phyloP scores from a whole-genome alignment of 2,113 vertebrate genomes.

The Platysternon megacephalum region DNA sequence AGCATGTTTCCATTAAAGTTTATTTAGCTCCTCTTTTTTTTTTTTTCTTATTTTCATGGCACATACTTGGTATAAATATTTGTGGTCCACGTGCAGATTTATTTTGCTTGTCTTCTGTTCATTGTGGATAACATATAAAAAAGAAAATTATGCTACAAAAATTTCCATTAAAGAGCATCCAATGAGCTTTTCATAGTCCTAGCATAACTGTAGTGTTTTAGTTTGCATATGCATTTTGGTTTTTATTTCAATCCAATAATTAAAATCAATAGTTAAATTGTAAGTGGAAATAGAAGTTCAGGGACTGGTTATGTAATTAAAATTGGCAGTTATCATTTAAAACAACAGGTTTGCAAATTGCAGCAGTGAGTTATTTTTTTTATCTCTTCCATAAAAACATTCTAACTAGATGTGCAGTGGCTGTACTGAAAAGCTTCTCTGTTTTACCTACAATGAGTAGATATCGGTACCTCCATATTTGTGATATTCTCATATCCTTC shows the following conservation, averaged over 20 bases:
- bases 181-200: constrained; percentile 59
- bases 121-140: constrained; percentile 72
- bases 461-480: not conserved
- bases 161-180: constrained; percentile 63
- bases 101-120: constrained; percentile 80
- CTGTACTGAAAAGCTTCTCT: not conserved
- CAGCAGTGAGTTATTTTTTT: not conserved
- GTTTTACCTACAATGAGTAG: not conserved
- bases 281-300: not conserved
- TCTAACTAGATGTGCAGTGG: not conserved
- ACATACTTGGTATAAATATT: constrained; percentile 76
- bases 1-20: constrained; percentile 82
- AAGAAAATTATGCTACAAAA: constrained; percentile 76
- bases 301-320: not conserved
- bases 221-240: not conserved
- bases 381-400: not conserved
- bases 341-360: not conserved
- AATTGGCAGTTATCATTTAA: not conserved
- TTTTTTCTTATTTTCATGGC: constrained; percentile 71
- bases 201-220: not conserved
- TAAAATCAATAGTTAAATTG: not conserved
- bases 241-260: constrained; percentile 9
- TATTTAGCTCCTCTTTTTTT: constrained; percentile 75
- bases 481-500: not conserved
- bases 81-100: constrained; percentile 71